Evolutionary conservation across 2,113 vertebrate species (phyloP).

Genomic region (Hyaena hyaena): DNA sequence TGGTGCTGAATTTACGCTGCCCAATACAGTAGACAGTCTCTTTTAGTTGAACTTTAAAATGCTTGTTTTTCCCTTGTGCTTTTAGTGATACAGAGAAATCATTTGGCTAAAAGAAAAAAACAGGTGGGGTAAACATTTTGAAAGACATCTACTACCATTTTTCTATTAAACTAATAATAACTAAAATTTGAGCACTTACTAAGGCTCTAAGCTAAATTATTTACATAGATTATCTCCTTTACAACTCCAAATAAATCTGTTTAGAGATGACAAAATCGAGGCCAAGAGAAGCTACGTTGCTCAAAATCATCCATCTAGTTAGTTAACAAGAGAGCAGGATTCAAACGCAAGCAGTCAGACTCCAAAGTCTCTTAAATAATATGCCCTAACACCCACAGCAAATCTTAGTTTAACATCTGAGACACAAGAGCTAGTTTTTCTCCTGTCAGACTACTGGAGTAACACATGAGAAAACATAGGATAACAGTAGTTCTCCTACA

Average conservation of each 20-base stretch:
- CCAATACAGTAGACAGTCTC: conserved; percentile 94
- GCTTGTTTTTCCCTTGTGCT: conserved; percentile 96
- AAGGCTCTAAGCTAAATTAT: conserved; percentile 31
- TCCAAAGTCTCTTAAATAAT: background rate
- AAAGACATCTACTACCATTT: conserved; percentile 52
- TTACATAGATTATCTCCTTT: conserved; percentile 32
- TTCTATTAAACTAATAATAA: conserved; percentile 32
- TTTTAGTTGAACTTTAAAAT: conserved; percentile 96
- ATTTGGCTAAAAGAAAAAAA: conserved; percentile 88
- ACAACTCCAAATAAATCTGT: conserved; percentile 36
- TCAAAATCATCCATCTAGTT: background rate
- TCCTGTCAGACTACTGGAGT: background rate
- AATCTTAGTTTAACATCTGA: conserved; percentile 4
- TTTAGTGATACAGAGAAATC: conserved; percentile 96
- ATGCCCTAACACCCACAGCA: background rate
- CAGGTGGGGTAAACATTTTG: conserved; percentile 34
- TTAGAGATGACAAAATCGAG: conserved; percentile 38
- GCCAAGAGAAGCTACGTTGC: background rate
- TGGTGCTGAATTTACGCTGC: conserved; percentile 95
- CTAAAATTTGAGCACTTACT: conserved; percentile 29
- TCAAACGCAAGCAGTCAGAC: background rate
- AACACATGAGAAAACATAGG: conserved; percentile 25
- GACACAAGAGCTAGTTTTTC: background rate
- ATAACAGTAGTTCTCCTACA: background rate
- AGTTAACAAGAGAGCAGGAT: conserved; percentile 33